These are phyloP conservation scores for Oreonectes daqikongensis DNA, from an alignment of 2,797 vertebrate species.

Conservation along the genomic window DNA sequence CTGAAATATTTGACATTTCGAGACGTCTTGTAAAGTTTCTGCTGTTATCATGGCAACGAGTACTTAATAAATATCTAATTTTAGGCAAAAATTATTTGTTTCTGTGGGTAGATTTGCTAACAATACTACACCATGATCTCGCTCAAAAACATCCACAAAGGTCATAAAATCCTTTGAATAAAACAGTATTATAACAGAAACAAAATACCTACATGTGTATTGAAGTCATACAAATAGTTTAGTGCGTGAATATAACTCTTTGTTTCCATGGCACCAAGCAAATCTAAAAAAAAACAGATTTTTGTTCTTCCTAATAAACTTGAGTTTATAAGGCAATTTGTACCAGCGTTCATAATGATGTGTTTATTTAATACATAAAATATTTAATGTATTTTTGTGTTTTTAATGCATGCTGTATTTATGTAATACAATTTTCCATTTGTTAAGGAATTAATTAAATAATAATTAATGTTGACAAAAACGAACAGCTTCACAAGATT, in stretches of 20 bases:
- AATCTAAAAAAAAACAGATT: slow-evolving; percentile 6
- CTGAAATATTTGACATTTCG: neutral
- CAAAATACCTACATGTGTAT: slow-evolving; percentile 20
- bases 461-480: neutral
- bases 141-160: slow-evolving; percentile 2
- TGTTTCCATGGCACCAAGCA: slow-evolving; percentile 35
- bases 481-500: neutral
- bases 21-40: slow-evolving; percentile 12
- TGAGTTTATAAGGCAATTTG: neutral
- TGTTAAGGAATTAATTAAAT: neutral
- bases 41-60: slow-evolving; percentile 47
- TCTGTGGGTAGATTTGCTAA: slow-evolving; percentile 24
- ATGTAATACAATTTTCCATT: no score
- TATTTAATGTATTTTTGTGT: neutral
- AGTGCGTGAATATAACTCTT: slow-evolving; percentile 10
- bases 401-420: no score
- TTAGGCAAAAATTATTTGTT: slow-evolving; percentile 18
- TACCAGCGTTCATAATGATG: neutral
- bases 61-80: slow-evolving; percentile 21
- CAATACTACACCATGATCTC: slow-evolving; percentile 16
- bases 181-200: slow-evolving; percentile 7
- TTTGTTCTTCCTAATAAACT: slow-evolving; percentile 5
- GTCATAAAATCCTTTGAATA: slow-evolving; percentile 8
- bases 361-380: neutral
- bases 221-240: slow-evolving; percentile 6